Conservation (phyloP, 2,888 invertebrate species). For the Zygogramma bicolorata region DNA sequence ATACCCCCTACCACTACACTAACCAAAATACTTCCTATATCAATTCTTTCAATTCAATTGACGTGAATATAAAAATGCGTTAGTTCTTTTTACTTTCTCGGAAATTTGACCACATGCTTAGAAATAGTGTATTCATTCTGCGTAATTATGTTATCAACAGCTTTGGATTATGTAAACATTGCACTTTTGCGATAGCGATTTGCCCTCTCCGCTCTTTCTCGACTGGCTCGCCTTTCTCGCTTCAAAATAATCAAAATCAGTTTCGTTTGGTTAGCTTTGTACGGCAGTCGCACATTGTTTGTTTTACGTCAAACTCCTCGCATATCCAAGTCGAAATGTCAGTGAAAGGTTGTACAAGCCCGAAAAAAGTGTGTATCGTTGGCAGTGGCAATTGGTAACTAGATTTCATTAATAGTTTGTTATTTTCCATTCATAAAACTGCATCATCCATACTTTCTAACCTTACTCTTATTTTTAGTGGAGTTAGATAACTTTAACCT, state of each 20-base stretch:
- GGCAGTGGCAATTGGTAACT: conserved; percentile 92
- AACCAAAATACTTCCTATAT: too few species aligned
- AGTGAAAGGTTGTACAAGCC: conserved; percentile 69
- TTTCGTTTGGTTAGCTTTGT: background rate
- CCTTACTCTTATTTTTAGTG: conserved; percentile 36
- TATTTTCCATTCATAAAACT: conserved; percentile 23
- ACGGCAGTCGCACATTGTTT: background rate
- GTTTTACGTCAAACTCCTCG: background rate
- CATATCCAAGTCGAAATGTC: conserved; percentile 8
- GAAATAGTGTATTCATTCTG: background rate
- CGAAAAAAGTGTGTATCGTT: conserved; percentile 85
- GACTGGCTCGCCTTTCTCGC: background rate
- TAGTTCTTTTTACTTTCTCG: background rate
- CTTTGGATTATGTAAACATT: background rate
- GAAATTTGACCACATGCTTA: background rate
- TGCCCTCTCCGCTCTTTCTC: background rate
- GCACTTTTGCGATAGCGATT: background rate
- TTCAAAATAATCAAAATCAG: background rate
- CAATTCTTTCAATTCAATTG: too few species aligned
- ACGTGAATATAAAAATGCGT: background rate
- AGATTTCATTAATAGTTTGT: conserved; percentile 19
- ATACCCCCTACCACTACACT: too few species aligned
- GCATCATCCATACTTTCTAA: conserved; percentile 22
- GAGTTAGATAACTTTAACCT: conserved; percentile 45
- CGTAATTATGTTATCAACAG: background rate